Base-by-base conservation (phyloP, 2,113 vertebrate genomes). In the Cinclus mexicanus region DNA sequence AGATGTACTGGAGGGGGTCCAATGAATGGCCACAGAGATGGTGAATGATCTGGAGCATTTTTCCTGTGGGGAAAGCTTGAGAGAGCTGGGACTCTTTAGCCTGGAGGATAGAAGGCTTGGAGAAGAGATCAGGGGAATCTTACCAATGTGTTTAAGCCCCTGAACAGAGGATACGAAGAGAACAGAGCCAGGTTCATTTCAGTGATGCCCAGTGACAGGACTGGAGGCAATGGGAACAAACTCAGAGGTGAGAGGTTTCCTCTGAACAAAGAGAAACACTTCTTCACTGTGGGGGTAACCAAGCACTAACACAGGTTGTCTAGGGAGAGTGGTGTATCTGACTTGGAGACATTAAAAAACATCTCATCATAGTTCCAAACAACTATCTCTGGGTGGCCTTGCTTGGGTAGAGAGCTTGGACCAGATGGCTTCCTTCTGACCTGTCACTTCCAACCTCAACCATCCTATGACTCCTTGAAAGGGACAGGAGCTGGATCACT, bases 321-420 rank as follows among this genome's bases (percentile, higher is more conserved):
- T 22, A 11, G 29, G 19, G 29, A 74, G 14, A 7, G 33, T 35
- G 35, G 26, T 55, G 15, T 71, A 11, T 89, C 24, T 19, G 31
- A 14, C 7, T 37, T 46, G 53, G 8, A 69, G 17, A 20, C 56
- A 31, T 14, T 22, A 49, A 71, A 69, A 53, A 42, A 0, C 5
- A 26, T 31, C n/a, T 47, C 1, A 2, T 14, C 8, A 2, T 1
- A 4, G 24, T 31, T 55, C n/a, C 41, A 42, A 25, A 19, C 39
- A 44, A 4, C 10, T 3, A 1, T 14, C 14, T 29, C 7, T 37
- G 12, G 12, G 5, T 71, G 8, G 1, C 12, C 33, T n/a, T 80
- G 14, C 39, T 67, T 63, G 47, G 39, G 31, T 19, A 44, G 53
- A 17, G 15, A 13, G 28, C 4, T 63, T 68, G 16, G 25, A 26